Evolutionary conservation across 2,113 vertebrate species (phyloP).

Genomic region (Ameiurus melas): DNA sequence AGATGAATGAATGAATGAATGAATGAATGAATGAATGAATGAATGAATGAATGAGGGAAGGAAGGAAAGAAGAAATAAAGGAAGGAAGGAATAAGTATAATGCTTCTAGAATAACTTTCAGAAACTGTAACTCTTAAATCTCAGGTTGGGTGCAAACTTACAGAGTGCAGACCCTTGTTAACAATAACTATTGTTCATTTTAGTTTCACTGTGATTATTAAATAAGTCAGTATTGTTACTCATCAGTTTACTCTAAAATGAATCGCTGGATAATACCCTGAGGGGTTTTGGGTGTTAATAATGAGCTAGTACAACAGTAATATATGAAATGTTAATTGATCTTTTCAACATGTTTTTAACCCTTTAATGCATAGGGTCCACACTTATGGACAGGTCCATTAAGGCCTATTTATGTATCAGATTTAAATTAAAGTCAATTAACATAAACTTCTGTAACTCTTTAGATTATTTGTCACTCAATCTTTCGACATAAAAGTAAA

Average conservation of each 20-base stretch:
- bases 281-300: background rate
- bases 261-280: background rate
- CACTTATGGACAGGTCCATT: too few species aligned
- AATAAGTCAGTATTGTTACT: background rate
- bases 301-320: background rate
- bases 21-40: background rate
- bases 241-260: background rate
- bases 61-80: background rate
- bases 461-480: too few species aligned
- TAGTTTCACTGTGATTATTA: background rate
- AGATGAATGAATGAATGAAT: background rate
- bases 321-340: background rate
- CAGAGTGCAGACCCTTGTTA: background rate
- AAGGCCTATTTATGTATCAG: too few species aligned
- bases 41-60: background rate
- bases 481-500: too few species aligned
- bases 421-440: too few species aligned
- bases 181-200: background rate
- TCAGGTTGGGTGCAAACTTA: background rate
- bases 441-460: too few species aligned
- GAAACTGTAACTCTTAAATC: background rate
- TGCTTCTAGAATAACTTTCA: background rate
- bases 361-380: too few species aligned
- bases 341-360: too few species aligned
- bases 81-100: background rate